A percentile compares a stretch with the other conserved stretches of the same genome.
Evolutionary conservation across 2,888 invertebrate species (phyloP).

Genomic region (Rhynchonema sp.): DNA sequence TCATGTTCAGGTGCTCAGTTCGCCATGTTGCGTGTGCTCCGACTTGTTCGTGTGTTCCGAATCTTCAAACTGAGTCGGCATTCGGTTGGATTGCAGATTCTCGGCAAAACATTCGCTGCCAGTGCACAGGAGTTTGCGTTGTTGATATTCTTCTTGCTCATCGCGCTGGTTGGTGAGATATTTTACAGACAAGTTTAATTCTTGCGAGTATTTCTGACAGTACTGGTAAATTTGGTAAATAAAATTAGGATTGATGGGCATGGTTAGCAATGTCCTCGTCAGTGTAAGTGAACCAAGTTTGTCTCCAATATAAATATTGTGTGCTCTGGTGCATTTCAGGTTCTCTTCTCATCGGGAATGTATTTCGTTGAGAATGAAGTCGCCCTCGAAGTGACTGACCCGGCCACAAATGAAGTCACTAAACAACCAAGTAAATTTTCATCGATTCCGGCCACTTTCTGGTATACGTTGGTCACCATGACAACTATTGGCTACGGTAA

Average conservation of each 20-base stretch:
- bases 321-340: too few relatives aligned
- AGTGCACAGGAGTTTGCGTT: slow-evolving; percentile 19
- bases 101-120: slow-evolving; percentile 34
- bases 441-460: neutral
- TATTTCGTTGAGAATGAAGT: neutral
- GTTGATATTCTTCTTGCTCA: slow-evolving; percentile 1
- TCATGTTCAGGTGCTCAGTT: neutral
- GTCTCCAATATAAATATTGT: too few relatives aligned
- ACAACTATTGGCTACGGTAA: slow-evolving; percentile 25
- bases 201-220: too few relatives aligned
- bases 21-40: neutral
- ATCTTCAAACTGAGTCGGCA: slow-evolving; percentile 4
- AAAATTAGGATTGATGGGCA: too few relatives aligned
- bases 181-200: too few relatives aligned
- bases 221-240: too few relatives aligned
- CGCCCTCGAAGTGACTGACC: too few relatives aligned
- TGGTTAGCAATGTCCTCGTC: too few relatives aligned
- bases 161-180: slow-evolving; percentile 1
- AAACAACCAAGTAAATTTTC: neutral
- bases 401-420: neutral
- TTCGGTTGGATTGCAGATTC: slow-evolving; percentile 1
- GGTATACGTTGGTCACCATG: slow-evolving; percentile 21
- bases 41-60: neutral
- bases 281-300: too few relatives aligned
- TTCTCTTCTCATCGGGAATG: neutral